These are phyloP conservation scores for Papilio glaucus DNA, from an alignment of 1,140 invertebrate species.

Conservation along the genomic window DNA sequence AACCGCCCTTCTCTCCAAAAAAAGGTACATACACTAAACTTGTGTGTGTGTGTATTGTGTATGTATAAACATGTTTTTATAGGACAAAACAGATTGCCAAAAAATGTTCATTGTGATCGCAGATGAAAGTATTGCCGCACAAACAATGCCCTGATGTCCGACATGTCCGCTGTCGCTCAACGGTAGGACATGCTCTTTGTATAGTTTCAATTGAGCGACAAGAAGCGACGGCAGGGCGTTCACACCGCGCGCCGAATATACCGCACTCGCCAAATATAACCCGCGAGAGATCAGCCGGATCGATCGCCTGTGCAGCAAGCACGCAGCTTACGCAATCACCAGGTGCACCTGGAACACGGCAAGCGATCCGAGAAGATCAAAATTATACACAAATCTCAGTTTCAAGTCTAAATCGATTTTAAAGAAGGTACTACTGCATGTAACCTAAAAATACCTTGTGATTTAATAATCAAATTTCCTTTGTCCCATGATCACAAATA, in stretches of 20 bases:
- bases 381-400: neutral
- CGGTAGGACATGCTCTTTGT: neutral
- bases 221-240: conserved; percentile 45
- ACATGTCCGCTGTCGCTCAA: conserved; percentile 2
- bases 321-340: neutral
- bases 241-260: conserved; percentile 53
- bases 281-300: neutral
- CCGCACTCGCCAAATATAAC: conserved; percentile 49
- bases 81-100: neutral
- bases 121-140: neutral
- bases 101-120: no score
- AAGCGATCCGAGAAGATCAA: neutral
- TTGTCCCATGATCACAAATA: neutral
- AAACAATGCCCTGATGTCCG: neutral
- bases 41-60: no score
- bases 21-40: no score
- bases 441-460: neutral
- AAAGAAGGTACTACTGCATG: no score
- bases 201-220: conserved; percentile 31
- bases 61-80: no score
- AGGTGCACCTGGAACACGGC: neutral
- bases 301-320: neutral
- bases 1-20: no score
- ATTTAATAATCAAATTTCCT: neutral
- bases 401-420: neutral